Conservation (phyloP, 1,140 invertebrate genomes). For the Pantala flavescens region DNA sequence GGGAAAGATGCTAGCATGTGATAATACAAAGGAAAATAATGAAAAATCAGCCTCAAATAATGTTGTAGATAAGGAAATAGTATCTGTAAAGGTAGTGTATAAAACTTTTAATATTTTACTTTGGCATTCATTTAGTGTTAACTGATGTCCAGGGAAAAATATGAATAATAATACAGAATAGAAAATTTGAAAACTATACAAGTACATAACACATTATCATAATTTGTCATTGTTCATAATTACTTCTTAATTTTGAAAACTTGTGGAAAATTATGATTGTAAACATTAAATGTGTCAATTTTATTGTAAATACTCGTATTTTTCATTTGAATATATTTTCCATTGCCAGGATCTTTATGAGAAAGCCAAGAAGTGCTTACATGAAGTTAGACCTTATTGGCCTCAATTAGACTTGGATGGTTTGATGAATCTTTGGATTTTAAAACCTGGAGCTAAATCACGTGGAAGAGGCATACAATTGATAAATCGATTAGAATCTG, state of each 20-base stretch:
- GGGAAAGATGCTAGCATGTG: slow-evolving; percentile 35
- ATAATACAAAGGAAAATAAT: slow-evolving; percentile 24
- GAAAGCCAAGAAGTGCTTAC: slow-evolving; percentile 41
- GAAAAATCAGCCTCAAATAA: neutral
- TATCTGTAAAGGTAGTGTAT: too few relatives aligned
- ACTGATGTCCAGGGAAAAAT: neutral
- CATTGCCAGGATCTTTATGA: slow-evolving; percentile 35
- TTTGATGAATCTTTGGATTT: slow-evolving; percentile 81
- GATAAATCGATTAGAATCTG: slow-evolving; percentile 76
- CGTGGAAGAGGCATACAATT: slow-evolving; percentile 80
- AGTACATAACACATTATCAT: too few relatives aligned
- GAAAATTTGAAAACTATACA: too few relatives aligned
- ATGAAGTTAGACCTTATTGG: slow-evolving; percentile 54
- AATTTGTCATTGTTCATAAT: too few relatives aligned
- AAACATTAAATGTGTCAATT: too few relatives aligned
- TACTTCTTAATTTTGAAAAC: too few relatives aligned
- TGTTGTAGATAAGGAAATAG: too few relatives aligned
- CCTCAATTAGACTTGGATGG: slow-evolving; percentile 76
- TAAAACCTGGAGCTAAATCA: slow-evolving; percentile 90
- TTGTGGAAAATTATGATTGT: too few relatives aligned
- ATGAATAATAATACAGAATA: too few relatives aligned
- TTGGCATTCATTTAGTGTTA: neutral
- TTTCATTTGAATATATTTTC: neutral
- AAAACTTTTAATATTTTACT: too few relatives aligned
- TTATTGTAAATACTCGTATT: too few relatives aligned